Evolutionary conservation across 2,888 invertebrate species (phyloP).

Genomic region (Drosophila flavopinicola): DNA sequence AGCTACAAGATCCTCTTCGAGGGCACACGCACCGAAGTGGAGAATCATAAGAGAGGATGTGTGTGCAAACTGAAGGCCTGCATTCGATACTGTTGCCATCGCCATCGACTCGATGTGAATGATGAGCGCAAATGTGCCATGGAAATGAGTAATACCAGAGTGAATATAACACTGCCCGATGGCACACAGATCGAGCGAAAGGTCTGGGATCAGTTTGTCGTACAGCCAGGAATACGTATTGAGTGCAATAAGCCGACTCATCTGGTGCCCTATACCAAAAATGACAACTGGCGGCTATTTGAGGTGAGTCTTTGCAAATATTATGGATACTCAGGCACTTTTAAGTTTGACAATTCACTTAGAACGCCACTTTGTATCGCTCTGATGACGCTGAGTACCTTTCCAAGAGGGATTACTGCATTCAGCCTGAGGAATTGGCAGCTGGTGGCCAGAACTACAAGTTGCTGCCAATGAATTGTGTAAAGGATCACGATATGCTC

Average conservation of each 20-base stretch:
- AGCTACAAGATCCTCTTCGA: constrained; percentile 26
- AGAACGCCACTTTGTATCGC: constrained; percentile 21
- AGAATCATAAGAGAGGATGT: constrained; percentile 58
- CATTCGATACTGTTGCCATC: constrained; percentile 69
- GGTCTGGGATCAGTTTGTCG: constrained; percentile 9
- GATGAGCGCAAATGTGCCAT: constrained; percentile 3
- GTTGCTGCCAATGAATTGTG: background rate
- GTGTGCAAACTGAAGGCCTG: constrained; percentile 71
- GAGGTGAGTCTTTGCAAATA: constrained; percentile 4
- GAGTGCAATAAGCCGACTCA: background rate
- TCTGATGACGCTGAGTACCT: background rate
- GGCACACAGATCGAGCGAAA: constrained; percentile 1
- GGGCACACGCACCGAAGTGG: background rate
- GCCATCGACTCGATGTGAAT: background rate
- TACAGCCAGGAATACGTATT: constrained; percentile 4
- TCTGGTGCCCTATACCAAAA: constrained; percentile 1
- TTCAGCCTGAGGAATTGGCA: constrained; percentile 3
- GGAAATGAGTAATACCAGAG: background rate
- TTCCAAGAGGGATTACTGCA: constrained; percentile 14
- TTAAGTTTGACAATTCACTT: background rate
- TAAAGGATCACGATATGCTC: background rate
- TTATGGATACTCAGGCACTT: constrained; percentile 1
- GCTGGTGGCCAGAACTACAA: background rate
- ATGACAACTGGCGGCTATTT: constrained; percentile 29
- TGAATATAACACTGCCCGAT: constrained; percentile 6